Evolutionary conservation across 2,797 vertebrate species (phyloP).

Genomic region (Limnodromus scolopaceus): DNA sequence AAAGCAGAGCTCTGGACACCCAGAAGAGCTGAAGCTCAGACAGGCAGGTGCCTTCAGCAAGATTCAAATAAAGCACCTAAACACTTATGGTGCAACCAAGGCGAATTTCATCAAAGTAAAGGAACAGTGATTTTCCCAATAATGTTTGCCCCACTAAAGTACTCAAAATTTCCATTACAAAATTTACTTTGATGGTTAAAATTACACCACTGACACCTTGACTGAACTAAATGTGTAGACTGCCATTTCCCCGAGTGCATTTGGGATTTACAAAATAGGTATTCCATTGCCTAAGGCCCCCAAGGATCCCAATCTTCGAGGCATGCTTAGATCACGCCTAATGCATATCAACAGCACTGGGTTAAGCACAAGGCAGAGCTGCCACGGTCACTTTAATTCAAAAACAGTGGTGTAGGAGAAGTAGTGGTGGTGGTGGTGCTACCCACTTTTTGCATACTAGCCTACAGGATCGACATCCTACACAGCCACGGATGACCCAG

Average conservation of each 20-base stretch:
- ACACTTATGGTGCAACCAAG: neutral
- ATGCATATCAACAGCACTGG: neutral
- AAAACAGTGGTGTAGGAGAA: neutral
- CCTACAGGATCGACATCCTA: neutral
- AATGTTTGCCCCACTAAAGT: neutral
- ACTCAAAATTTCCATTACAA: neutral
- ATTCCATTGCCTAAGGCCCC: neutral
- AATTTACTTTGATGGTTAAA: slow-evolving; percentile 3
- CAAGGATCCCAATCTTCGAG: neutral
- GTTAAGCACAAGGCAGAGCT: neutral
- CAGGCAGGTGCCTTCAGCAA: slow-evolving; percentile 56
- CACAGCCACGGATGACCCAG: neutral
- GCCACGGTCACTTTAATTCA: neutral
- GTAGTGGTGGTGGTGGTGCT: neutral
- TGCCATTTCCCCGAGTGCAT: neutral
- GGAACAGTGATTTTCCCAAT: slow-evolving; percentile 1
- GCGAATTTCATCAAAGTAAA: slow-evolving; percentile 28
- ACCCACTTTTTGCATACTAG: neutral
- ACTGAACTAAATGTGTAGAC: neutral
- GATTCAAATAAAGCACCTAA: slow-evolving; percentile 18
- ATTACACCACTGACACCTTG: neutral
- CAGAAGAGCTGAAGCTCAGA: slow-evolving; percentile 60
- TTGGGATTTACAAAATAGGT: neutral
- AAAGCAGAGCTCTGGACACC: slow-evolving; percentile 51
- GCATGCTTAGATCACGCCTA: neutral